Base-by-base conservation (phyloP, 2,888 invertebrate species). In the Heteropelma amictum region DNA sequence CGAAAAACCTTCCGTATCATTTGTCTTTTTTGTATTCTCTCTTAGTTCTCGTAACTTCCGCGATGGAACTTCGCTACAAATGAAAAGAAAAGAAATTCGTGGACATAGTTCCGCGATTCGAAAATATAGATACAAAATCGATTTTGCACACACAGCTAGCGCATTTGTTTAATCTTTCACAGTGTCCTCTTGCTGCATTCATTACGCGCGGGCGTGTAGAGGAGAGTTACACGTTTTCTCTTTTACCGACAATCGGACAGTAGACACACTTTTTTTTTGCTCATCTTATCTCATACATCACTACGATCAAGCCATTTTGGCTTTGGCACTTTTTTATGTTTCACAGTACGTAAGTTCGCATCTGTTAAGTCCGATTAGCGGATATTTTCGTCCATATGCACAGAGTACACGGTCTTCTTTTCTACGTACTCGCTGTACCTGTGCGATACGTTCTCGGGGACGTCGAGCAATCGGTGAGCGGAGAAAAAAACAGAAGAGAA, bases 101-200 rank as follows among this genome's bases (percentile, higher is more conserved):
- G 67, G 35, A 45, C 68, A 51, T 63, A 51, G 38, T 40, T 58
- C 12, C 35, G 40, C n/a, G 47, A 19, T 61, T 47, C 63, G 23
- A 58, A 45, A 58, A 38, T 21, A 40, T 38, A 38, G 60, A 67
- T 61, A 67, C 23, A 61, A 67, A 61, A 75, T 71, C 65, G 54
- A 65, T 70, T 49, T 49, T 67, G n/a, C n/a, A 65, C 67, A 73
- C 68, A 70, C 70, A 71, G 61, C 70, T 71, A 71, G 70, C 70
- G 75, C 75, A 71, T 61, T 70, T 69, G 53, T 56, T 33, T n/a
- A n/a, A 21, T 35, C 33, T 26, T 42, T 14, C 10, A 10, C 42
- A 5, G 10, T 42, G 6, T 47, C 12, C 23, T n/a, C 21, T 30
- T 19, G 33, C 38, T 30, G 19, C 28, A 21, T 17, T 42, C 23